Evolutionary conservation across 2,113 vertebrate genomes (phyloP).

Genomic region (Porphyrio hochstetteri): DNA sequence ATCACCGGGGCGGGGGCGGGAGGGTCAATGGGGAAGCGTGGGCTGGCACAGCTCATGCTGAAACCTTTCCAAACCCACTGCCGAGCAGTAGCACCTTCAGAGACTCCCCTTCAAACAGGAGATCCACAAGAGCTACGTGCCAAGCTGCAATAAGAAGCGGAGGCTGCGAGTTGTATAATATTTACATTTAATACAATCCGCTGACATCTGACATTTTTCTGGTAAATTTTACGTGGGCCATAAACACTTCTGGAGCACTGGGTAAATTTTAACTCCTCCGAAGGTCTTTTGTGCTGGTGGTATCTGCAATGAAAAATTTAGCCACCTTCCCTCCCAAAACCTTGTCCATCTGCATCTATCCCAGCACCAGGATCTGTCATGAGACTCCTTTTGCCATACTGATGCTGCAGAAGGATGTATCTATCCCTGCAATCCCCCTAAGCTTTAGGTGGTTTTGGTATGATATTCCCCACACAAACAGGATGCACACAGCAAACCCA

Average conservation of each 20-base stretch:
- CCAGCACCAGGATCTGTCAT: background rate
- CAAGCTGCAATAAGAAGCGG: conserved; percentile 17
- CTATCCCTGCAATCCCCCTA: too few species aligned
- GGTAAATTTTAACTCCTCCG: conserved; percentile 65
- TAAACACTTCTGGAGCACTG: conserved; percentile 55
- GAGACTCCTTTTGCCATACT: fast-evolving
- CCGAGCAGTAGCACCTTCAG: conserved; percentile 22
- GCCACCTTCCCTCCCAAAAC: background rate
- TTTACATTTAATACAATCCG: conserved; percentile 70
- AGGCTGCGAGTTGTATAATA: conserved; percentile 24
- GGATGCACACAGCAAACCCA: background rate
- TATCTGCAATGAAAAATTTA: background rate
- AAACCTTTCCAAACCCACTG: background rate
- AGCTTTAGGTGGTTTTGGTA: background rate
- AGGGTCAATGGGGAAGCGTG: background rate
- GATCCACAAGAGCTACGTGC: background rate
- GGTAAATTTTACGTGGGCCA: conserved; percentile 59
- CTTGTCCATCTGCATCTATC: background rate
- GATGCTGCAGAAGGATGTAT: background rate
- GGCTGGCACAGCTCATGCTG: background rate
- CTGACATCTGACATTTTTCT: conserved; percentile 69
- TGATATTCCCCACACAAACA: background rate
- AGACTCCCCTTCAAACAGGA: conserved; percentile 42
- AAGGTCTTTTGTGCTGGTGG: background rate
- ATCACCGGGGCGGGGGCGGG: fast-evolving